Conservation (phyloP, 2,797 vertebrate species). For the Crypturellus tataupa region DNA sequence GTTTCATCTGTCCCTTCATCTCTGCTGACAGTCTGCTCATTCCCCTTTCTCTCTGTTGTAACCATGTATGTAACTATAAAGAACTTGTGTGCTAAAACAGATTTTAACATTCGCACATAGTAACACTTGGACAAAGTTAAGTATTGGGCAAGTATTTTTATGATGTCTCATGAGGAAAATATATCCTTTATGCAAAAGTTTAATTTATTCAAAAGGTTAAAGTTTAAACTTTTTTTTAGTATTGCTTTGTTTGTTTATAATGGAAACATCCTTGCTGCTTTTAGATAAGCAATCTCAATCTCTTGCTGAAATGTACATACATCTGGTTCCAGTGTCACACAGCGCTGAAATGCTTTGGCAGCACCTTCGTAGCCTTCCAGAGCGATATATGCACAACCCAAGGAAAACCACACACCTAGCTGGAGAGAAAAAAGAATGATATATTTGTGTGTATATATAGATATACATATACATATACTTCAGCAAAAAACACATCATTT, state of each 20-base stretch:
- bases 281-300: conserved; percentile 23
- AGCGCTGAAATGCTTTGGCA: conserved; percentile 93
- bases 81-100: not conserved
- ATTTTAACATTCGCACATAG: not conserved
- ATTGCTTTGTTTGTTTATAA: conserved; percentile 42
- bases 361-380: conserved; percentile 92
- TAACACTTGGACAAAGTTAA: not conserved
- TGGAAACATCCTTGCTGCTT: conserved; percentile 52
- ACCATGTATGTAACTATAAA: not conserved
- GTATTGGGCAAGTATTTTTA: not conserved
- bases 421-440: conserved; percentile 66
- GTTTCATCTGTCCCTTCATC: not conserved
- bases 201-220: not conserved
- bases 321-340: conserved; percentile 93
- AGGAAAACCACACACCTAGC: conserved; percentile 97
- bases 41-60: not conserved
- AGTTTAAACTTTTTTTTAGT: not conserved
- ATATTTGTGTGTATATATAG: not conserved
- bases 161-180: conserved; percentile 12
- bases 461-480: not conserved
- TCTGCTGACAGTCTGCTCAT: not conserved
- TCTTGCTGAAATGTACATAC: conserved; percentile 81
- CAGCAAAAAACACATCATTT: not conserved
- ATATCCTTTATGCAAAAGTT: not conserved
- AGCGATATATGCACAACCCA: conserved; percentile 93